Base-by-base conservation (phyloP, 2,797 vertebrate species). In the Parauchenoglanis punctatus region DNA sequence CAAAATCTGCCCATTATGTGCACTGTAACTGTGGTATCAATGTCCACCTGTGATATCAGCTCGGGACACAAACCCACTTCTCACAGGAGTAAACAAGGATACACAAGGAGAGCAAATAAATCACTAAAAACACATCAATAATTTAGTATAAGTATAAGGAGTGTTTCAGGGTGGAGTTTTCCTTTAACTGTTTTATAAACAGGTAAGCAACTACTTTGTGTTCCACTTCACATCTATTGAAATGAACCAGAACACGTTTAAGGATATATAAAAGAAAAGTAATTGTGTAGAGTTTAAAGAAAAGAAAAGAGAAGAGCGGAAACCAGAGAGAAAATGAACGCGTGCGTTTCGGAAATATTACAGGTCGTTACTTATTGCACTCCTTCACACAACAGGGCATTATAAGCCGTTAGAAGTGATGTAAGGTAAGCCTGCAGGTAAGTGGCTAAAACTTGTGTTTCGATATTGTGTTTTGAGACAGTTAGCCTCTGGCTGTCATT, bases 401-500 rank as follows among this genome's bases (percentile, higher is more conserved):
- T 83, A 83, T 67, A 2, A 83, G 44, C n/a, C 2, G 81, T 82
- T 65, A 31, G 67, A 67, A 83, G 15, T 28, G 61, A 20, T 67
- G 17, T 49, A 25, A 40, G 40, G 40, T 68, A 35, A 83, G 61
- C 8, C 1, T 54, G 31, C 7, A 40, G 56, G 11, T 2, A 81
- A 63, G 56, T 44, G 3, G 52, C 28, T 35, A 31, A 58, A 78
- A 81, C 78, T 63, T 63, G 58, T 15, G 25, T 63, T 44, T 44
- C 46, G 12, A 46, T n/a, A n/a, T 7, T 23, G 61, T 68, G 63
- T 52, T 67, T 15, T 59, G 8, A 23, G 25, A 67, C n/a, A 23
- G 46, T 35, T 54, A 68, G 81, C 81, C 10, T 54, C 28, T 83
- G 81, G 63, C 63, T 83, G 81, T 68, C 81, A 83, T 12, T 54